These are phyloP conservation scores for Globicephala melas DNA, from an alignment of 2,113 vertebrate species.

Conservation along the genomic window DNA sequence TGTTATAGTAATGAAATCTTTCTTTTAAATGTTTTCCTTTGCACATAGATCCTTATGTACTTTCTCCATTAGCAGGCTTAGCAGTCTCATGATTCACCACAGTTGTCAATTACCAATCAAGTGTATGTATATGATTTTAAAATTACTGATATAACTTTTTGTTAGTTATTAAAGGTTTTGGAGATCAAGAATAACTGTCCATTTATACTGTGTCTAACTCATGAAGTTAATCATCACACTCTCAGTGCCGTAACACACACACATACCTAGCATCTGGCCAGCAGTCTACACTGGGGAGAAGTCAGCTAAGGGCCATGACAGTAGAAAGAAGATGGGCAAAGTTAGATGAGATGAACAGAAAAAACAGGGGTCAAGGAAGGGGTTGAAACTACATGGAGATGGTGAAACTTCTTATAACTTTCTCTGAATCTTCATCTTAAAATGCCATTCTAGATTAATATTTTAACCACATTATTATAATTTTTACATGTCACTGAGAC, in stretches of 20 bases:
- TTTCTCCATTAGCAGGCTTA: not conserved
- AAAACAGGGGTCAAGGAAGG: not conserved
- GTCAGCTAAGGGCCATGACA: not conserved
- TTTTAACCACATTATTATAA: not conserved
- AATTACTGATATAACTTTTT: not conserved
- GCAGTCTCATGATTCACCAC: not conserved
- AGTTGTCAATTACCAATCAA: not conserved
- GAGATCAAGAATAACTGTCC: not conserved
- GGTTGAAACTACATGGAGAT: not conserved
- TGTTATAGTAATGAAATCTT: not conserved
- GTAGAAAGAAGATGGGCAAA: not conserved
- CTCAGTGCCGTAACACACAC: not conserved
- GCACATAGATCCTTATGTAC: not conserved
- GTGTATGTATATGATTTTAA: not conserved
- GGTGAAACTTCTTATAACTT: not conserved
- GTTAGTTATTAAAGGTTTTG: not conserved
- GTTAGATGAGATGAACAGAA: not conserved
- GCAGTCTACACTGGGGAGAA: not conserved
- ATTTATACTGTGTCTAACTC: not conserved
- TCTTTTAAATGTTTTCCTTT: not conserved
- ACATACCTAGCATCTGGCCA: not conserved
- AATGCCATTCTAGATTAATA: not conserved
- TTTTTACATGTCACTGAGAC: not conserved
- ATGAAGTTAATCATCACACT: not conserved
- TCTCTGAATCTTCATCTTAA: conserved; percentile 17